phyloP scores from a whole-genome alignment of 2,888 invertebrate genomes.

The Lymantria monacha region DNA sequence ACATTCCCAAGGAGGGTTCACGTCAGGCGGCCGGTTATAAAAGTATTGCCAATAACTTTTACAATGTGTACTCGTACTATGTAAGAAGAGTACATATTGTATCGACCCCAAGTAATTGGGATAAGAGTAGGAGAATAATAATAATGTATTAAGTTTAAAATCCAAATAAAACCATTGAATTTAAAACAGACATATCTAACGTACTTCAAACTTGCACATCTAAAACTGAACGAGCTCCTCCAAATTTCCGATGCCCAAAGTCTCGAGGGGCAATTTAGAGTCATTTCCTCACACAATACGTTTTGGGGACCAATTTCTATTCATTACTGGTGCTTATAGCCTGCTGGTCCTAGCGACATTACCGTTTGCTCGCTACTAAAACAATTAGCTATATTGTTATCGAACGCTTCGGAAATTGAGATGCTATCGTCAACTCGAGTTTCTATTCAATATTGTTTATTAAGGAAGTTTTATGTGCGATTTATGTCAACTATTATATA shows the following conservation, averaged over 20 bases:
- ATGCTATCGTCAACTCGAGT: constrained; percentile 12
- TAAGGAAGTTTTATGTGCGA: background rate
- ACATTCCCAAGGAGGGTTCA: no score
- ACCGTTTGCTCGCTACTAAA: constrained; percentile 40
- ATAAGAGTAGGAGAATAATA: no score
- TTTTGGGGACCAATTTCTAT: constrained; percentile 43
- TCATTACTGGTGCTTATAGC: constrained; percentile 49
- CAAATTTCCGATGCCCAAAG: constrained; percentile 2
- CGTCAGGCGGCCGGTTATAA: no score
- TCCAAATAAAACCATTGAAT: no score
- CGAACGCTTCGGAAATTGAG: constrained; percentile 23
- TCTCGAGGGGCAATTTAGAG: constrained; percentile 14
- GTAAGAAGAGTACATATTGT: no score
- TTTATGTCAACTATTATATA: background rate
- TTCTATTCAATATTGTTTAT: constrained; percentile 2
- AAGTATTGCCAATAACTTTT: no score
- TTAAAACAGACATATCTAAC: no score
- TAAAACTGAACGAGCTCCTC: background rate
- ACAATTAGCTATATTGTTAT: constrained; percentile 40
- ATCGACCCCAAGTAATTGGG: no score
- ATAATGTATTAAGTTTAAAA: no score
- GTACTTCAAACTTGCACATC: constrained; percentile 3
- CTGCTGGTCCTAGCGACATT: constrained; percentile 29
- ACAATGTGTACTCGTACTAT: no score
- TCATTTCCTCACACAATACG: constrained; percentile 18